Evolutionary conservation across 2,888 invertebrate species (phyloP).

Genomic region (Parnassius smintheus): DNA sequence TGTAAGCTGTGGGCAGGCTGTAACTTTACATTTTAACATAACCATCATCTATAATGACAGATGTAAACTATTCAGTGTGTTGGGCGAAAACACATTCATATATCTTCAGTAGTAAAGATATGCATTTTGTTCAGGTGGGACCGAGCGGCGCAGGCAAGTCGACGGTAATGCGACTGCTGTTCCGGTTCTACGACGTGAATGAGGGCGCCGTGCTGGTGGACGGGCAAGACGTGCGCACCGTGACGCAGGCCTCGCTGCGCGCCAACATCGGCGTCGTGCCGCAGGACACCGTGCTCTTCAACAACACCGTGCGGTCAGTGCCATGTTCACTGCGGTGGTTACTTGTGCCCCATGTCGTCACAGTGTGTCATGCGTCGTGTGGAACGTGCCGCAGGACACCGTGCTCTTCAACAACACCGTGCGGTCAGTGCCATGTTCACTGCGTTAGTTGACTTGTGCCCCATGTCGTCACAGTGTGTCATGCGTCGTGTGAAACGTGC

Average conservation of each 20-base stretch:
- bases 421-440: no score
- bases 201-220: conserved; percentile 93
- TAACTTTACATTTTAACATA: no score
- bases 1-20: no score
- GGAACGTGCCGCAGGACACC: no score
- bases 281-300: conserved; percentile 97
- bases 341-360: no score
- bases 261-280: conserved; percentile 96
- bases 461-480: no score
- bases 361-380: no score
- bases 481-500: no score
- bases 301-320: conserved; percentile 90
- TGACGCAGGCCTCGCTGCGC: conserved; percentile 92
- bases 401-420: no score
- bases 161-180: conserved; percentile 95
- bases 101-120: not conserved
- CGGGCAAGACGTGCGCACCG: conserved; percentile 92
- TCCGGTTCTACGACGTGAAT: conserved; percentile 97
- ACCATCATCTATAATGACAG: no score
- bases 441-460: no score
- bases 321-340: not conserved
- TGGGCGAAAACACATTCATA: not conserved
- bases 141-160: conserved; percentile 97
- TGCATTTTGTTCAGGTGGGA: conserved; percentile 83
- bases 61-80: not conserved